Evolutionary conservation across 2,113 vertebrate species (phyloP).

Genomic region (Crypturellus undulatus): DNA sequence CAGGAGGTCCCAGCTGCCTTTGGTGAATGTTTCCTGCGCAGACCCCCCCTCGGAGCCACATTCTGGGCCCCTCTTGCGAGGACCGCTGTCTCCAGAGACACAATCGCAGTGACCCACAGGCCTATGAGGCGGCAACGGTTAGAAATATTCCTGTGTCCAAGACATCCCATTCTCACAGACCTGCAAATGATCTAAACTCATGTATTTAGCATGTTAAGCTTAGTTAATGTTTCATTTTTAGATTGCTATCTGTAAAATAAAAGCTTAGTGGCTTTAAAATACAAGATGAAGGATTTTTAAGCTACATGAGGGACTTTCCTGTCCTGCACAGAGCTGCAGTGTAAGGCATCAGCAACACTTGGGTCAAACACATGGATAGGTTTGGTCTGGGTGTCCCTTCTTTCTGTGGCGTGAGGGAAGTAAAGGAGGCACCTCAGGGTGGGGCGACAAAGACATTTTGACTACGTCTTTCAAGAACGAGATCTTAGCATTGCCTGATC

Average conservation of each 20-base stretch:
- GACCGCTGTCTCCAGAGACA: neutral
- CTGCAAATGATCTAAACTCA: conserved; percentile 55
- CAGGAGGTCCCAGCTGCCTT: neutral
- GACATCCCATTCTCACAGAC: conserved; percentile 6
- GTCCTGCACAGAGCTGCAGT: neutral
- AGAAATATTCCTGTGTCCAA: conserved; percentile 53
- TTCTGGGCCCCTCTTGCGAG: neutral
- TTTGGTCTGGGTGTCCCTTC: neutral
- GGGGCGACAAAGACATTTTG: neutral
- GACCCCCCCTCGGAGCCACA: conserved; percentile 29
- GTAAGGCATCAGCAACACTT: neutral
- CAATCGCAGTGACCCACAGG: neutral
- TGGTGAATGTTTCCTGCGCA: neutral
- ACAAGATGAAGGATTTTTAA: neutral
- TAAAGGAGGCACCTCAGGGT: neutral
- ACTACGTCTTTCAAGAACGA: neutral
- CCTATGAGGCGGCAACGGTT: neutral
- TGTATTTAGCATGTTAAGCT: conserved; percentile 46
- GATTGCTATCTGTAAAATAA: neutral
- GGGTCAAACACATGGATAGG: no score
- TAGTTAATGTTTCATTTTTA: conserved; percentile 53
- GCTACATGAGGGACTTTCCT: neutral
- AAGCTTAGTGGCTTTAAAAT: neutral
- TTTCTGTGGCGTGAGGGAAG: neutral
- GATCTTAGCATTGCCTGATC: neutral